A percentile compares a stretch with the other conserved stretches of the same genome.
These are phyloP conservation scores for Sigmodon hispidus DNA, from an alignment of 2,113 vertebrate species.

Conservation along the genomic window DNA sequence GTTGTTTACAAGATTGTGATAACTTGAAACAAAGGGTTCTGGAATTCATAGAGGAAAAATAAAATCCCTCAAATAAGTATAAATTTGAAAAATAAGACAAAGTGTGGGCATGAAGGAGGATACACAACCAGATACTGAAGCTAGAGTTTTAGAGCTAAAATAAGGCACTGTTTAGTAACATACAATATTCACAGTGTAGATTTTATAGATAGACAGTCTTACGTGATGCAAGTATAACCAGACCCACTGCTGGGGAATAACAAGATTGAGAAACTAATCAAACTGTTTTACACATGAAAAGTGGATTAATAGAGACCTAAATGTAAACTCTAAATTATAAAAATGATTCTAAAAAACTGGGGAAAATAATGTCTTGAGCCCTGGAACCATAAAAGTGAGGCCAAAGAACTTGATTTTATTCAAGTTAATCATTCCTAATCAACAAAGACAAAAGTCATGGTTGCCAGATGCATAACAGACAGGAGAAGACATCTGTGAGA, in stretches of 20 bases:
- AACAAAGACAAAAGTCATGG: constrained; percentile 9
- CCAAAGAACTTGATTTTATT: constrained; percentile 12
- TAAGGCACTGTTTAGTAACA: not conserved
- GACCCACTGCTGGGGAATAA: not conserved
- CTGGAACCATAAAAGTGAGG: not conserved
- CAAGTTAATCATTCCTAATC: constrained; percentile 16
- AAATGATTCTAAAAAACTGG: not conserved
- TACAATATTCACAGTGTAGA: not conserved
- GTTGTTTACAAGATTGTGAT: not conserved
- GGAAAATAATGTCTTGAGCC: not conserved
- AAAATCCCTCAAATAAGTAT: not conserved
- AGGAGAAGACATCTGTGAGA: not conserved
- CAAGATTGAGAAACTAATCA: not conserved
- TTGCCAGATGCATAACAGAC: not conserved
- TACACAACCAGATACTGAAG: not conserved
- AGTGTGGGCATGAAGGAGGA: not conserved
- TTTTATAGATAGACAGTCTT: not conserved
- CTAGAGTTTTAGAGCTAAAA: not conserved
- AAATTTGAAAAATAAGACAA: not conserved
- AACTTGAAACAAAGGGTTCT: constrained; percentile 6
- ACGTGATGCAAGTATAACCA: not conserved
- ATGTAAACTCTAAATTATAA: constrained; percentile 16
- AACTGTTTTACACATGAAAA: not conserved
- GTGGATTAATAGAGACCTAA: not conserved
- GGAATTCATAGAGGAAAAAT: not conserved